Percentiles rank a stretch among this genome's conserved stretches.
These are phyloP conservation scores for Hydrozoanthus tunicans DNA, from an alignment of 64 coral and sea anemone genomes.

Conservation along the genomic window DNA sequence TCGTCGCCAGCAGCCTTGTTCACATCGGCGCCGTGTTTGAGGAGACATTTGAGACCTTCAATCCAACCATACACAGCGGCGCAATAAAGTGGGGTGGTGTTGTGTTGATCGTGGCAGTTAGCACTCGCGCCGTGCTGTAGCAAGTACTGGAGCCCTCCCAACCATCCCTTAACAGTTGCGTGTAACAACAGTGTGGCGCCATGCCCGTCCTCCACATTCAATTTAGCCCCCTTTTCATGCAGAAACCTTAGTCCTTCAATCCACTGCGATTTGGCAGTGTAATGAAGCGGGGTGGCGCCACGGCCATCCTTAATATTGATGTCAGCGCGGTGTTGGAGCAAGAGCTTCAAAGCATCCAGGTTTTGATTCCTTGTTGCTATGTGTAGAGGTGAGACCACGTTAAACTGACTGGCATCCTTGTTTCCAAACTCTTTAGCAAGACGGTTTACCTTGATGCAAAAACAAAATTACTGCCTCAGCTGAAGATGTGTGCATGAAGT, in stretches of 20 bases:
- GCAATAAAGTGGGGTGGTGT: conserved; percentile 51
- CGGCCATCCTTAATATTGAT: conserved; percentile 52
- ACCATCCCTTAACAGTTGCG: conserved; percentile 42
- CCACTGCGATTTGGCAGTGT: conserved; percentile 53
- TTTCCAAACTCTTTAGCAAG: conserved; percentile 59
- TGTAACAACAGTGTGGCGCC: conserved; percentile 49
- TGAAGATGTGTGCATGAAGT: no score
- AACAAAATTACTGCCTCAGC: neutral
- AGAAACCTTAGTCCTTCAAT: conserved; percentile 37
- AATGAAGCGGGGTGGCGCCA: conserved; percentile 50
- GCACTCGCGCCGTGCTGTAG: conserved; percentile 27
- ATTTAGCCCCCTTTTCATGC: conserved; percentile 14
- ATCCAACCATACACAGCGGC: conserved; percentile 48
- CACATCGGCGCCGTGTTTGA: conserved; percentile 37
- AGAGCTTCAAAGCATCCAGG: conserved; percentile 15
- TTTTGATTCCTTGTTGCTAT: conserved; percentile 56
- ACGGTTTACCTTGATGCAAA: neutral
- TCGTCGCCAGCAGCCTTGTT: conserved; percentile 30
- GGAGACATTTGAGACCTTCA: conserved; percentile 47
- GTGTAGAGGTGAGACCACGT: conserved; percentile 42
- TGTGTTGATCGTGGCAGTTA: conserved; percentile 46
- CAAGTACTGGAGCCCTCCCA: conserved; percentile 27
- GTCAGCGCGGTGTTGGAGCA: conserved; percentile 16
- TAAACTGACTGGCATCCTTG: conserved; percentile 54
- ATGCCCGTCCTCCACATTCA: conserved; percentile 34